Base-by-base conservation (phyloP, 2,113 vertebrate species). In the Elanoides forficatus region DNA sequence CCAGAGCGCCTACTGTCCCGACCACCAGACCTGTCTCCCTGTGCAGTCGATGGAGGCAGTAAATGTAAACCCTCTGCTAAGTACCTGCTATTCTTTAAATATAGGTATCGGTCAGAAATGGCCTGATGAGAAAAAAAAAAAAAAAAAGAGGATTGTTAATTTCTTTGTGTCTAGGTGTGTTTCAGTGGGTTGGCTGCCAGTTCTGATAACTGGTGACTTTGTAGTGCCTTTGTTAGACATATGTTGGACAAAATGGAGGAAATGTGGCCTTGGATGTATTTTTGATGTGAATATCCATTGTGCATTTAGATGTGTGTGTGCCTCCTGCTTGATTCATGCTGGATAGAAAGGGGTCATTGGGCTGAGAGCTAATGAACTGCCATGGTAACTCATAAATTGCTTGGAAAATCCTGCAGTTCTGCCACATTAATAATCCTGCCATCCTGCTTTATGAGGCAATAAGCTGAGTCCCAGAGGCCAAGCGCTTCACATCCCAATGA, bases 371-470 rank as follows among this genome's bases (percentile, higher is more conserved):
- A 94, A 96, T 90, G 90, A 97, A 86, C 92, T 92, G 73, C 92
- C 88, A 79, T 78, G 56, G 94, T 67, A 95, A 93, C 91, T 89
- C 94, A 95, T 86, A 95, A 95, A 92, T 95, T 81, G 60, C 76
- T 84, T 81, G 88, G 92, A 90, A 95, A 94, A 95, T 75, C 75
- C 92, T 59, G 71, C 67, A 92, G 92, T 93, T 90, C 88, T 96
- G 79, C 71, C 70, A 63, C 94, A 86, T 97, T 92, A 95, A 94
- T 97, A 94, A 96, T 88, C 72, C 56, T 95, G 88, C 59, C 82
- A 70, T 90, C 72, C 76, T 83, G 90, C 85, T 94, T 96, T 96
- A 97, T 78, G 92, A 95, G 86, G 95, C 95, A 86, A 72, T 96
- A 90, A 92, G 47, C 32, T 45, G 86, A 81, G 90, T 84, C 82